Percentiles rank a stretch among this genome's conserved stretches.
phyloP scores from a whole-genome alignment of 2,888 invertebrate species.

The Beris chalybata region DNA sequence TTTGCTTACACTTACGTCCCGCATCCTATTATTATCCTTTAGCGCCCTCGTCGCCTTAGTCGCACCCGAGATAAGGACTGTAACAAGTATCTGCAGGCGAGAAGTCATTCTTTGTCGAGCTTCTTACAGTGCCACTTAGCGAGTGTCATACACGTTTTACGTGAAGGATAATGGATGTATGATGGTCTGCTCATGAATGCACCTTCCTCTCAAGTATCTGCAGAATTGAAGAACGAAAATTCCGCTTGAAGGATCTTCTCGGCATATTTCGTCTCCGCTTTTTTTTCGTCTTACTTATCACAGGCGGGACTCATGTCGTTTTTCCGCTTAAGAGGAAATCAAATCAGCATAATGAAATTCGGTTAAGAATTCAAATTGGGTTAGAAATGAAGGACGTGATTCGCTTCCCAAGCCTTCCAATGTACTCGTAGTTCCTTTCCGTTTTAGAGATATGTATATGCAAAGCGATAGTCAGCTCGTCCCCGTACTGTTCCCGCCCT shows the following conservation, averaged over 20 bases:
- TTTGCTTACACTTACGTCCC: conserved; percentile 3
- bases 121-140: conserved; percentile 15
- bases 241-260: too few relatives aligned
- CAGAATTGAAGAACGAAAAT: too few relatives aligned
- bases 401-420: conserved; percentile 19
- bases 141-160: conserved; percentile 15
- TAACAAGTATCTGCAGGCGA: conserved; percentile 9
- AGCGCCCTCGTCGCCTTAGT: conserved; percentile 16
- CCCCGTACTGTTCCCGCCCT: conserved; percentile 1
- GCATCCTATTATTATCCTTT: conserved; percentile 17
- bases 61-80: conserved; percentile 15
- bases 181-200: conserved; percentile 11
- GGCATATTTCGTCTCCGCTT: too few relatives aligned
- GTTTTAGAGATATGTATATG: neutral
- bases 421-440: neutral
- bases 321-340: conserved; percentile 32
- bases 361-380: conserved; percentile 39
- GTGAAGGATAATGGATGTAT: conserved; percentile 25
- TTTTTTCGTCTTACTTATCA: too few relatives aligned
- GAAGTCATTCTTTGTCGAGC: conserved; percentile 12
- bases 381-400: conserved; percentile 39
- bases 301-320: conserved; percentile 13
- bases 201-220: neutral
- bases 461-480: conserved; percentile 1
- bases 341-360: conserved; percentile 39